Evolutionary conservation across 2,888 invertebrate species (phyloP).

Genomic region (Tachystola acroxantha): DNA sequence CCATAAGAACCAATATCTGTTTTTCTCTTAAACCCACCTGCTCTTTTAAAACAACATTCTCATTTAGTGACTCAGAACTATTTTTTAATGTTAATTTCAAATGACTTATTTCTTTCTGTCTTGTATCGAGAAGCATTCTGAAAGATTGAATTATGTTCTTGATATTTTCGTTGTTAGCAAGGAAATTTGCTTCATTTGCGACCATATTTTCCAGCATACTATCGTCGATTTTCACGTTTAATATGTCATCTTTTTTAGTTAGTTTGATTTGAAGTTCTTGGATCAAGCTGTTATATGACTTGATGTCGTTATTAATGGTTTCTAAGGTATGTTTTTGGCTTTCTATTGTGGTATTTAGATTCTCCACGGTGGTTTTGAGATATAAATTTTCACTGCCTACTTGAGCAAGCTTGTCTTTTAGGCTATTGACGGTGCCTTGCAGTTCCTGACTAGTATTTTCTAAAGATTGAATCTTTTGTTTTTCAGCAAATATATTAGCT

Average conservation of each 20-base stretch:
- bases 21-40: slow-evolving; percentile 31
- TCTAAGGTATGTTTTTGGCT: slow-evolving; percentile 41
- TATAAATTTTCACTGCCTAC: slow-evolving; percentile 45
- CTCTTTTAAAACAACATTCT: slow-evolving; percentile 19
- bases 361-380: slow-evolving; percentile 44
- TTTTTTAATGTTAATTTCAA: slow-evolving; percentile 30
- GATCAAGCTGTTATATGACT: slow-evolving; percentile 46
- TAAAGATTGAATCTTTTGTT: slow-evolving; percentile 38
- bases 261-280: slow-evolving; percentile 52
- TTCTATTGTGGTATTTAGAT: slow-evolving; percentile 45
- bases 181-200: slow-evolving; percentile 50
- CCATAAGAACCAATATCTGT: slow-evolving; percentile 28
- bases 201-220: slow-evolving; percentile 45
- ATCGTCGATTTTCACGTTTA: slow-evolving; percentile 32
- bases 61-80: slow-evolving; percentile 10
- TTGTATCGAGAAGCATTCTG: slow-evolving; percentile 37
- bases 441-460: slow-evolving; percentile 44
- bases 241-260: slow-evolving; percentile 30
- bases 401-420: slow-evolving; percentile 34
- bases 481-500: slow-evolving; percentile 35
- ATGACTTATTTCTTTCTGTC: slow-evolving; percentile 43
- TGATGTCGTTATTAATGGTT: slow-evolving; percentile 38
- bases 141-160: slow-evolving; percentile 53
- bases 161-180: slow-evolving; percentile 62
- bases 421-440: slow-evolving; percentile 29